Evolutionary conservation across 2,113 vertebrate genomes (phyloP).

Genomic region (Erythrolamprus reginae): DNA sequence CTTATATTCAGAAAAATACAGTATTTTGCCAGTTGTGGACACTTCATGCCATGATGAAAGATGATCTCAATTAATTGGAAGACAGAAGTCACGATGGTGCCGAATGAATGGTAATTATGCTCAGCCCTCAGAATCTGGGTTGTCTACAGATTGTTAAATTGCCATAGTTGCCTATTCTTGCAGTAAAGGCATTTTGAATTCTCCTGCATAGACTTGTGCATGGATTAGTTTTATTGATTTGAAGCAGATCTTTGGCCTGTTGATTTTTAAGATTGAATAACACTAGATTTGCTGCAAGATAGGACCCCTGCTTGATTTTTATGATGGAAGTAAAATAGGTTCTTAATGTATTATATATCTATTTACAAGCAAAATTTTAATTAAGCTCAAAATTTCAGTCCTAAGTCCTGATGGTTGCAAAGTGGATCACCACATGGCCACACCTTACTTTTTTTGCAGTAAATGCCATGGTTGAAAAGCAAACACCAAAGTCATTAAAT

Average conservation of each 20-base stretch:
- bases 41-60: neutral
- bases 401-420: neutral
- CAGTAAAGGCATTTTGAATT: neutral
- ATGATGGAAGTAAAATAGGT: neutral
- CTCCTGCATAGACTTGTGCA: neutral
- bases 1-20: no score
- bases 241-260: neutral
- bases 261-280: neutral
- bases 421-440: neutral
- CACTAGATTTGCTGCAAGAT: neutral
- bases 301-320: neutral
- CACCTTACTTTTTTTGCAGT: neutral
- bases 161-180: neutral
- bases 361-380: neutral
- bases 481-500: neutral
- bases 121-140: neutral
- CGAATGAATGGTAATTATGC: neutral
- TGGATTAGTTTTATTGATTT: neutral
- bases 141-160: neutral
- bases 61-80: neutral
- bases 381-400: neutral
- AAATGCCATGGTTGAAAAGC: neutral
- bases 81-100: neutral
- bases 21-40: neutral
- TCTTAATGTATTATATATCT: neutral